A percentile compares a stretch with the other conserved stretches of the same genome.
phyloP scores from a whole-genome alignment of 2,113 vertebrate species.

The Pachypanchax playfairii region DNA sequence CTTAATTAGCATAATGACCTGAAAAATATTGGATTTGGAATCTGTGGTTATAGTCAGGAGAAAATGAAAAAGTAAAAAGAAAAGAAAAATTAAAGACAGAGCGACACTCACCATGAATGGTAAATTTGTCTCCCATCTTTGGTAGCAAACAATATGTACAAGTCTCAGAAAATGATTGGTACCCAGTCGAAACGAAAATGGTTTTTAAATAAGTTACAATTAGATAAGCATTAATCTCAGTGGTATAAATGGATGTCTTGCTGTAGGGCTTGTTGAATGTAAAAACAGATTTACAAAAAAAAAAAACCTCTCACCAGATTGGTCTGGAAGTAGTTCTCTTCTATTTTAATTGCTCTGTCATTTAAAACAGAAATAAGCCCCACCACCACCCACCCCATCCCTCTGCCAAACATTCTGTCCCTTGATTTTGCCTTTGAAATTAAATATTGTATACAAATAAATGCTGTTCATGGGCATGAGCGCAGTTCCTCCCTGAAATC shows the following conservation, averaged over 20 bases:
- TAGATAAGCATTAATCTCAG: constrained; percentile 88
- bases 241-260: constrained; percentile 86
- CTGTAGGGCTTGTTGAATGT: constrained; percentile 87
- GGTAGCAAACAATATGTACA: constrained; percentile 54
- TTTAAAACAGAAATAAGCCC: constrained; percentile 79
- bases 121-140: constrained; percentile 54
- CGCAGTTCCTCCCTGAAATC: constrained; percentile 73
- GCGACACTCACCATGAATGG: constrained; percentile 46
- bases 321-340: constrained; percentile 80
- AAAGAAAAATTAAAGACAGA: constrained; percentile 17
- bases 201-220: constrained; percentile 90
- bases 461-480: constrained; percentile 74
- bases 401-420: constrained; percentile 52
- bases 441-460: constrained; percentile 80
- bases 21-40: neutral
- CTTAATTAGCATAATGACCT: constrained; percentile 19
- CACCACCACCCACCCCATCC: constrained; percentile 4
- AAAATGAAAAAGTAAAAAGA: neutral
- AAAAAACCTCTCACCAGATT: constrained; percentile 84
- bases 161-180: constrained; percentile 81
- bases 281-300: constrained; percentile 87
- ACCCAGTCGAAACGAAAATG: constrained; percentile 84
- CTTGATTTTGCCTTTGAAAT: constrained; percentile 81
- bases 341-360: constrained; percentile 84
- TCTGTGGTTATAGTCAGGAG: constrained; percentile 10